phyloP scores from a whole-genome alignment of 2,888 invertebrate species.

The Aplocera efformata region DNA sequence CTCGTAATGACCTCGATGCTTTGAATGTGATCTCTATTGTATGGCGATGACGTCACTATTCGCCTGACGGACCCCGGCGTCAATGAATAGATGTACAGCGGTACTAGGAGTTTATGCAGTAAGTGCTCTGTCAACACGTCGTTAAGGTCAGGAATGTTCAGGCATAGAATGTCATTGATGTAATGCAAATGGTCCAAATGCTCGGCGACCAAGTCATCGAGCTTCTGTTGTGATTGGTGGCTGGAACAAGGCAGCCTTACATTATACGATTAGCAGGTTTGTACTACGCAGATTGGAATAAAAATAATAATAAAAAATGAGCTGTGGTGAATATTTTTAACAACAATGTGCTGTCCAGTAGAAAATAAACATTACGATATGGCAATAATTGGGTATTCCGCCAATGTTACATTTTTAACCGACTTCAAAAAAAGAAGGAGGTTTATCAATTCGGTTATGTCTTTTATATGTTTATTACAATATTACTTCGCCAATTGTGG shows the following conservation, averaged over 20 bases:
- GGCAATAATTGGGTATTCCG: too few species aligned
- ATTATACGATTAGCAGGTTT: conserved; percentile 22
- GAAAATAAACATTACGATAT: too few species aligned
- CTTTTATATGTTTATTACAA: too few species aligned
- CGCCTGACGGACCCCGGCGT: conserved; percentile 67
- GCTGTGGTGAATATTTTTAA: too few species aligned
- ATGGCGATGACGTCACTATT: conserved; percentile 53
- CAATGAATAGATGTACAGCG: conserved; percentile 95
- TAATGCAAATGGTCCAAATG: conserved; percentile 98
- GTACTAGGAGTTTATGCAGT: conserved; percentile 94
- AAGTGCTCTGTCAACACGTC: conserved; percentile 96
- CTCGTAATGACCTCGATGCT: conserved; percentile 82
- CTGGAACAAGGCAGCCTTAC: conserved; percentile 66
- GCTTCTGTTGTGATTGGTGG: conserved; percentile 93
- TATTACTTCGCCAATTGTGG: too few species aligned
- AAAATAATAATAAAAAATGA: conserved; percentile 16
- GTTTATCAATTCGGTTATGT: too few species aligned
- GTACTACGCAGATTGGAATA: conserved; percentile 24
- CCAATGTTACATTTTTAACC: too few species aligned
- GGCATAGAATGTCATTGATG: conserved; percentile 95
- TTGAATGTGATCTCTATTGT: conserved; percentile 67
- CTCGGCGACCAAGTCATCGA: conserved; percentile 97
- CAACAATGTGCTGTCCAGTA: too few species aligned
- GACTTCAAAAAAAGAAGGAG: too few species aligned
- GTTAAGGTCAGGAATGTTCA: conserved; percentile 95